Evolutionary conservation across 2,888 invertebrate species (phyloP).

Genomic region (Cataglyphis livida): DNA sequence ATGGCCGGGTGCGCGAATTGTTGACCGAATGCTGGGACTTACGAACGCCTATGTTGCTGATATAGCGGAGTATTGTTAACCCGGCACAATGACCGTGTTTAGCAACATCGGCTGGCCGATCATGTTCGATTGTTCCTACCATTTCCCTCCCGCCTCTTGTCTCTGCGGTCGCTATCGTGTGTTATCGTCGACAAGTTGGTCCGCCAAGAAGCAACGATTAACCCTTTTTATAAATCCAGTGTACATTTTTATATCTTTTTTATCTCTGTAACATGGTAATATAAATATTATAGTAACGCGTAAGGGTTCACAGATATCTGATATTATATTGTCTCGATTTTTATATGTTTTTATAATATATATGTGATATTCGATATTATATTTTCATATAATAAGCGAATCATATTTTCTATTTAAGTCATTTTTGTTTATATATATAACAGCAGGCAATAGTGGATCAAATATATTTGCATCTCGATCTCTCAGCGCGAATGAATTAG

Average conservation of each 20-base stretch:
- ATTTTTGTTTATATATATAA: not conserved
- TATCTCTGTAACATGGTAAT: not conserved
- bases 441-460: not conserved
- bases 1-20: conserved; percentile 72
- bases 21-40: conserved; percentile 77
- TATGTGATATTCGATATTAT: not conserved
- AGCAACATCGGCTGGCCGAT: conserved; percentile 75
- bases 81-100: conserved; percentile 82
- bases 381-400: not conserved
- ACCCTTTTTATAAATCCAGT: conserved; percentile 2
- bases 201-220: not conserved
- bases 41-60: conserved; percentile 75
- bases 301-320: not conserved
- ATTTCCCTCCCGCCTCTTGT: conserved; percentile 61
- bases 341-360: not conserved
- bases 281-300: not conserved
- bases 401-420: not conserved
- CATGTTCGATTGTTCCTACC: conserved; percentile 79
- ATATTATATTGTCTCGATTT: not conserved
- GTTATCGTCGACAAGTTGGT: conserved; percentile 51
- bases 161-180: conserved; percentile 53
- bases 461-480: conserved; percentile 14
- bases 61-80: conserved; percentile 81
- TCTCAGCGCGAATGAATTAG: not conserved
- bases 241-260: not conserved